Base-by-base conservation (phyloP, 2,797 vertebrate species). In the Trachops cirrhosus region DNA sequence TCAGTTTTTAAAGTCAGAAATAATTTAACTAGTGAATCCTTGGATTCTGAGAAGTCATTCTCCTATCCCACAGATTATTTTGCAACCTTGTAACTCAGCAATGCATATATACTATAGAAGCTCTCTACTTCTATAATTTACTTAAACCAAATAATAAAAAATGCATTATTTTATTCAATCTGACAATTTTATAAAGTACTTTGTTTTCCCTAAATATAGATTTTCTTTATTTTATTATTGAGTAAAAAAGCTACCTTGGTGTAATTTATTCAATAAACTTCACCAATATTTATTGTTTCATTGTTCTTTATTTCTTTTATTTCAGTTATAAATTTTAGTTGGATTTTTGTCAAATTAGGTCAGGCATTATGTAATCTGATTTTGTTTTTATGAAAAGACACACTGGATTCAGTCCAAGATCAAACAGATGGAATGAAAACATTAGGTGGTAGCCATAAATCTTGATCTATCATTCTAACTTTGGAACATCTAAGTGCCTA, bases 381-480 rank as follows among this genome's bases (percentile, higher is more conserved):
- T 98, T 15, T 34, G 37, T 52, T 89, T 95, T 78, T 80, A 62
- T 90, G 91, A 97, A 93, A 84, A 48, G 92, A 84, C 48, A 90
- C 0, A 7, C 68, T 98, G 79, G 85, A 94, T 80, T 95, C 73
- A 44, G 10, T 98, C 97, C 91, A 97, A 74, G 74, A 97, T 85
- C 77, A 90, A 97, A 97, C 93, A 98, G 97, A 98, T 96, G 96
- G 96, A 79, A 93, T 95, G 37, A 93, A 96, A 97, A 80, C 54
- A 78, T 90, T 79, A 96, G 85, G 89, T 78, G 50, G 78, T 37
- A 96, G 37, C 19, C 74, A 94, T 74, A 93, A 96, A 97, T 93
- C 92, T 97, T 85, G 71, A 87, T 95, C 78, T 82, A 50, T 91
- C 92, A 94, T 34, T 37, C 62, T 92, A 91, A 74, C 18, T 26